Evolutionary conservation across 2,113 vertebrate genomes (phyloP), one percentile per base, ranked within the genome.

Genomic region (Actinemys pallida): DNA sequence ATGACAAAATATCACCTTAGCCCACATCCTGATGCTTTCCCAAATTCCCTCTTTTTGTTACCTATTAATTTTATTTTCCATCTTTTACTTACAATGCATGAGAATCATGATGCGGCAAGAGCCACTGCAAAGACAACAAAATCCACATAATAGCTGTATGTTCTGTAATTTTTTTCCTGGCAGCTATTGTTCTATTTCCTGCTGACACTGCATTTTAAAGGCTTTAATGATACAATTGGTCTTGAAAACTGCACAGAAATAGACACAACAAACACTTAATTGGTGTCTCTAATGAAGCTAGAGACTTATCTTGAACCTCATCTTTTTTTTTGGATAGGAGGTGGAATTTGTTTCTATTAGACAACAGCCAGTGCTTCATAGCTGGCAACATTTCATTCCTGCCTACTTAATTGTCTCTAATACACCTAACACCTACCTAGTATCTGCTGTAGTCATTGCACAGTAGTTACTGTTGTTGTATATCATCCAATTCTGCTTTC

Each of bases 221-320:
- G 31, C 87, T 93, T 87, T 98, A 98, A 98, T 97, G 97, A 98
- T 96, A 97, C 96, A 97, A 97, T 96, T 97, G 97, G 95, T 98
- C 97, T 96, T 97, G 94, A 97, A 98, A 98, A 97, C 8, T 92
- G 94, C 95, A 94, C 88, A 92, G 92, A 96, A 97, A 94, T 72
- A 97, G 96, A 96, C 93, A 97, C 83, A 87, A 56, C 24, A 89
- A 97, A 88, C 93, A 95, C 57, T 92, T 97, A 98, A 98, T 96
- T 98, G 97, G 97, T 94, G 90, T 29, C 65, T 87, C 49, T 94
- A 93, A 97, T 90, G 49, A 97, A 97, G 52, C 49, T 31, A 83
- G 87, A 97, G 94, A 86, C 56, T 89, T 54, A 95, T 69, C 84
- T 94, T 94, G 87, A 92, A 91, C 87, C 93, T 96, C 65, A 19